A percentile compares a stretch with the other conserved stretches of the same genome.
Conservation (phyloP, 2,797 vertebrate species). For the Onychomys torridus region DNA sequence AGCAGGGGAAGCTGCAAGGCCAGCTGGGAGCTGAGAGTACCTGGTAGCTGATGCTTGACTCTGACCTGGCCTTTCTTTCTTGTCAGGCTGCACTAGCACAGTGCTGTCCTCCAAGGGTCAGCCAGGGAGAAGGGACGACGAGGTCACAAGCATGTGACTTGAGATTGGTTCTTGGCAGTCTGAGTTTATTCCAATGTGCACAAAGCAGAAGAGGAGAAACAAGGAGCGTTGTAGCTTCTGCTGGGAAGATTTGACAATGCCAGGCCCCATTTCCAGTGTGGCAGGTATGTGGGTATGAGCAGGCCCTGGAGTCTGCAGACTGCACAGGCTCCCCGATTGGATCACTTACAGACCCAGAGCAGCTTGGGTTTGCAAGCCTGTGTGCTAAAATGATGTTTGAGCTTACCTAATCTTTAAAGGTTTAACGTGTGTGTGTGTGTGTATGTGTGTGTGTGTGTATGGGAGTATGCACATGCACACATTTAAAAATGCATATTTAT, state of each 20-base stretch:
- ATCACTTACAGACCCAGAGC: neutral
- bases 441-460: neutral
- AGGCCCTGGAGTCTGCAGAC: neutral
- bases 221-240: neutral
- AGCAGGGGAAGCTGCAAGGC: no score
- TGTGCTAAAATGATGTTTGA: neutral
- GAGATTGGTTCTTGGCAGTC: neutral
- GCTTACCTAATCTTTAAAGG: neutral
- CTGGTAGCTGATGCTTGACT: accelerated
- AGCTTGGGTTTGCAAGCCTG: neutral
- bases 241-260: neutral
- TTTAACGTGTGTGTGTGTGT: no score
- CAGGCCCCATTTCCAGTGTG: no score
- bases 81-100: neutral
- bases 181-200: neutral
- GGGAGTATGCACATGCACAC: neutral
- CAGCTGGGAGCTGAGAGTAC: neutral
- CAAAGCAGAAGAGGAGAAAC: neutral
- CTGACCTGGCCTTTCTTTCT: neutral
- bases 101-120: accelerated
- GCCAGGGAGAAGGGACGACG: neutral
- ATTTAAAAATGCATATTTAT: neutral
- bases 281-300: accelerated
- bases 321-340: accelerated
- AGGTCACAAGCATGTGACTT: neutral